Percentiles rank a stretch among this genome's conserved stretches.
Conservation (phyloP, 2,797 vertebrate genomes). For the Garrulus glandarius region DNA sequence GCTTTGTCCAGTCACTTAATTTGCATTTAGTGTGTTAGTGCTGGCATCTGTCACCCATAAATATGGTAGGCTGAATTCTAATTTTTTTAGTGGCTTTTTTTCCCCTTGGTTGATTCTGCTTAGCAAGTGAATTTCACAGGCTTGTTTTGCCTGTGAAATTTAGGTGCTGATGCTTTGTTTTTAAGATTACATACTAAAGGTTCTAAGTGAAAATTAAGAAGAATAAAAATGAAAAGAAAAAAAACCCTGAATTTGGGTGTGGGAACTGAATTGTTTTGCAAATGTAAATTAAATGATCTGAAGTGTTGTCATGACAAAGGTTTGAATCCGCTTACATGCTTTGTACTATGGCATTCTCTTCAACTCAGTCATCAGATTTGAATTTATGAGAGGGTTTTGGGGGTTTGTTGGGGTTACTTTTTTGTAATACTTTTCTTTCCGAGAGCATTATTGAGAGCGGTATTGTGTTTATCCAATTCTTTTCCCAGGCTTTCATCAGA, state of each 20-base stretch:
- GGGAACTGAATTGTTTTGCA: not conserved
- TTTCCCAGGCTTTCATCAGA: constrained; percentile 91
- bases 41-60: not conserved
- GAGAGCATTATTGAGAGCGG: not conserved
- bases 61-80: not conserved
- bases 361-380: not conserved
- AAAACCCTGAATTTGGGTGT: not conserved
- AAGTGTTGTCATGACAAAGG: not conserved
- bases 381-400: accelerated
- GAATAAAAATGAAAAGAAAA: not conserved
- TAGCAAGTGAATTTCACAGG: not conserved
- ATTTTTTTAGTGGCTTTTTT: accelerated
- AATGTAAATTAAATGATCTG: not conserved
- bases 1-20: not conserved
- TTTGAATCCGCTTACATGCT: not conserved
- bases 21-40: not conserved
- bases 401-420: accelerated
- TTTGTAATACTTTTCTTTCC: not conserved
- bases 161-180: not conserved
- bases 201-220: not conserved
- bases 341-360: not conserved
- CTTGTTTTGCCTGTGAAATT: not conserved
- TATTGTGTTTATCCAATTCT: not conserved
- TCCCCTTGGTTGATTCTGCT: not conserved
- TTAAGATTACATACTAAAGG: not conserved